Conservation (phyloP, 1,140 invertebrate genomes). For the Diabrotica virgifera region DNA sequence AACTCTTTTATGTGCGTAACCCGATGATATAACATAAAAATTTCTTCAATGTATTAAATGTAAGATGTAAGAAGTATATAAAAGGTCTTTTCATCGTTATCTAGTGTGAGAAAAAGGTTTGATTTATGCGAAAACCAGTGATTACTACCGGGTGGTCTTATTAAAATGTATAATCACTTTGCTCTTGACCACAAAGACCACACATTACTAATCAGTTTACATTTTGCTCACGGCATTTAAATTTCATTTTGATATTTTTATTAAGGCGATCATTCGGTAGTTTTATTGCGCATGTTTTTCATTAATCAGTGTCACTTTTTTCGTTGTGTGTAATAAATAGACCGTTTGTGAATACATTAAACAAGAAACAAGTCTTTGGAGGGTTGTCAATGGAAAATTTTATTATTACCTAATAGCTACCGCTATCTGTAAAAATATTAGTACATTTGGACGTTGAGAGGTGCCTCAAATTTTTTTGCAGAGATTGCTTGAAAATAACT, state of each 20-base stretch:
- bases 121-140: slow-evolving; percentile 43
- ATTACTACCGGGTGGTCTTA: slow-evolving; percentile 46
- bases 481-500: no score
- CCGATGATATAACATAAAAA: neutral
- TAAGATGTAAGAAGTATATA: slow-evolving; percentile 36
- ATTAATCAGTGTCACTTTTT: neutral
- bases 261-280: neutral
- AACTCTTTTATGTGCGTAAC: neutral
- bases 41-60: slow-evolving; percentile 16
- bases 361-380: no score
- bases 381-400: no score
- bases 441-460: no score
- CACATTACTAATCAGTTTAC: slow-evolving; percentile 19
- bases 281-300: neutral
- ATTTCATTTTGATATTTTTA: slow-evolving; percentile 6
- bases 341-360: no score
- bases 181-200: slow-evolving; percentile 29
- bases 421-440: no score
- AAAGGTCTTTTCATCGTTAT: slow-evolving; percentile 35
- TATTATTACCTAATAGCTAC: no score
- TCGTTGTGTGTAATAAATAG: no score
- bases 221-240: slow-evolving; percentile 17
- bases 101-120: slow-evolving; percentile 44
- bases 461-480: no score
- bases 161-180: slow-evolving; percentile 41